Percentiles rank a stretch among this genome's conserved stretches.
Evolutionary conservation across 2,888 invertebrate species (phyloP).

Genomic region (Eupithecia tripunctaria): DNA sequence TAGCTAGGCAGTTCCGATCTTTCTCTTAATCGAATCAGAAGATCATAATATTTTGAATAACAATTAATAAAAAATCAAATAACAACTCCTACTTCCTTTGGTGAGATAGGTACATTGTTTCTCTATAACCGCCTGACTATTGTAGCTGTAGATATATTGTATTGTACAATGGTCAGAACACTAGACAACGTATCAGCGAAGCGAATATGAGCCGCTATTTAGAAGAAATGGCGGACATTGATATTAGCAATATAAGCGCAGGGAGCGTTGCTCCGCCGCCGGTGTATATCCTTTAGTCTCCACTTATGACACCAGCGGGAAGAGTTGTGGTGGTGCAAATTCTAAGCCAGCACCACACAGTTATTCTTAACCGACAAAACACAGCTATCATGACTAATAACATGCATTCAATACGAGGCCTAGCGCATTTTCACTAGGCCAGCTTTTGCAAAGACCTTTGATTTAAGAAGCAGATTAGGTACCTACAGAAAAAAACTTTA

Average conservation of each 20-base stretch:
- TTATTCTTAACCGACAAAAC: no score
- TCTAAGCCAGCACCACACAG: no score
- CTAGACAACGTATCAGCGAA: neutral
- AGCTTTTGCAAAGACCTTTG: neutral
- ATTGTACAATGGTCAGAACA: neutral
- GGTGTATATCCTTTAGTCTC: no score
- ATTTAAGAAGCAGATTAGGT: neutral
- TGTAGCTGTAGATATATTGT: neutral
- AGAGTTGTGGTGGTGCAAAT: no score
- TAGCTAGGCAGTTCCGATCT: neutral
- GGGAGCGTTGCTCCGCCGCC: no score
- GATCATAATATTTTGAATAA: conserved; percentile 4
- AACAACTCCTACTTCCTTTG: neutral
- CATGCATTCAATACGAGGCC: neutral
- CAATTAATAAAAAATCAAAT: neutral
- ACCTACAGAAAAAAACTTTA: neutral
- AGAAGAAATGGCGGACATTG: neutral
- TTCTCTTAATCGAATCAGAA: neutral
- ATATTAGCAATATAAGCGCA: neutral
- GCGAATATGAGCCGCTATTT: neutral
- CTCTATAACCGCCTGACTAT: neutral
- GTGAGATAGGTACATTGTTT: neutral
- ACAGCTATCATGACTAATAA: neutral
- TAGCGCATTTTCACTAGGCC: neutral
- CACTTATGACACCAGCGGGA: no score